These are phyloP conservation scores for Hydropsyche betteni DNA, from an alignment of 2,888 invertebrate species.

Conservation along the genomic window DNA sequence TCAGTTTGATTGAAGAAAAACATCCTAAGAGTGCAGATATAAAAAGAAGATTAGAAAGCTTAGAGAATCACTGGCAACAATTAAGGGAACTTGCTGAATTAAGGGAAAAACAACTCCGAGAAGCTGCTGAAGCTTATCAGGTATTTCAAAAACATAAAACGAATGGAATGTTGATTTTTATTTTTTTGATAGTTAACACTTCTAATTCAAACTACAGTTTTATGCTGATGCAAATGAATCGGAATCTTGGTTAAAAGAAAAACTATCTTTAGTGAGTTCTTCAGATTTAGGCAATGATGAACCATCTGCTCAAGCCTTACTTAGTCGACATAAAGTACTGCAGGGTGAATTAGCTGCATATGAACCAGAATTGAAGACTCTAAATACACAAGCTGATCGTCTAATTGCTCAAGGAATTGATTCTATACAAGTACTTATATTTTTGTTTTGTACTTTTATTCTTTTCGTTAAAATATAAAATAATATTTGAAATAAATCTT, in stretches of 20 bases:
- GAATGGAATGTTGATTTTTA: constrained; percentile 8
- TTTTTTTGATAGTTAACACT: background rate
- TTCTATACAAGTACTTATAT: constrained; percentile 54
- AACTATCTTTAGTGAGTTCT: constrained; percentile 88
- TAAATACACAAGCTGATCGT: constrained; percentile 81
- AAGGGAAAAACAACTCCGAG: constrained; percentile 79
- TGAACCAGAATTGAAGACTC: constrained; percentile 82
- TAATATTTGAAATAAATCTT: constrained; percentile 42
- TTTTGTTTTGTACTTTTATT: background rate
- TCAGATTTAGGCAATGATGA: constrained; percentile 94
- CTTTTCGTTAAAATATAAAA: background rate
- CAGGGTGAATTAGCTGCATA: constrained; percentile 92
- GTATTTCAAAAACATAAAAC: constrained; percentile 56
- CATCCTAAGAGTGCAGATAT: constrained; percentile 87
- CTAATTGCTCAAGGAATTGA: constrained; percentile 78
- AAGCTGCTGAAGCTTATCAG: constrained; percentile 93
- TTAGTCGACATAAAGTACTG: constrained; percentile 86
- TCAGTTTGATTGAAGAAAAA: constrained; percentile 77
- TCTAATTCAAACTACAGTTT: constrained; percentile 66
- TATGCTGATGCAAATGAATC: constrained; percentile 98
- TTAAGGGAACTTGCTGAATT: constrained; percentile 83
- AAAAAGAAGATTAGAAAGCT: constrained; percentile 78
- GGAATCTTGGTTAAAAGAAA: constrained; percentile 97
- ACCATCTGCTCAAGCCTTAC: constrained; percentile 86
- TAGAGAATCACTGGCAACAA: constrained; percentile 88